Evolutionary conservation across 2,888 invertebrate genomes (phyloP), one percentile per base, ranked within the genome.

Genomic region (Lithophane socia): DNA sequence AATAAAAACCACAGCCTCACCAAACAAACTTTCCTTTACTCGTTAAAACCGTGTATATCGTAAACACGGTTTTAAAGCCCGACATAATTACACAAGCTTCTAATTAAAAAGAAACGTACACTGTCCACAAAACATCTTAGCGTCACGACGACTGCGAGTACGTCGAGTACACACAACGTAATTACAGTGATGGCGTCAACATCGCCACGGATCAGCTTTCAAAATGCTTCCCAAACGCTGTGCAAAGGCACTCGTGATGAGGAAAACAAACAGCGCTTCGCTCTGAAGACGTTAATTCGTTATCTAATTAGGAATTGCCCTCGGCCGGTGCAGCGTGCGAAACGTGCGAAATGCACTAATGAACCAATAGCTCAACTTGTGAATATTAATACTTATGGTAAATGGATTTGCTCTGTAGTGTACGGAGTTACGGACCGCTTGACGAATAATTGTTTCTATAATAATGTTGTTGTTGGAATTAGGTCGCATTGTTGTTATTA

Each of bases 281-380:
- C 92, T 91, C 91, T 91, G 93, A 93, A 95, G 94, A 94, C 91
- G 94, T 94, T 95, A 95, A 95, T 95, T 96, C 93, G 94, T 95
- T 93, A 96, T 94, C 94, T 94, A 95, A 95, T 95, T 95, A 95
- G 84, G 90, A 91, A 91, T 92, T 87, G 89, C 91, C 84, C 81
- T 82, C 82, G 84, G 85, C 83, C 82, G 80, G 79, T 85, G 87
- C 88, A 87, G 88, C 76, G 78, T 77, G 75, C 71, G 77, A 84
- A 84, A 82, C 83, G 88, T 90, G 88, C 86, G 87, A 86, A 89
- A 87, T 88, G 89, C 86, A 87, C 91, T 93, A 93, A 93, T 92
- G 92, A 93, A 93, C 89, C 92, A 88, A 91, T 85, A 87, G 72
- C 75, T 84, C 73, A 65, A 83, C 85, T 86, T 77, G 79, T 82